Base-by-base conservation (phyloP, 2,113 vertebrate species). In the Ophthalmolycus amberensis region DNA sequence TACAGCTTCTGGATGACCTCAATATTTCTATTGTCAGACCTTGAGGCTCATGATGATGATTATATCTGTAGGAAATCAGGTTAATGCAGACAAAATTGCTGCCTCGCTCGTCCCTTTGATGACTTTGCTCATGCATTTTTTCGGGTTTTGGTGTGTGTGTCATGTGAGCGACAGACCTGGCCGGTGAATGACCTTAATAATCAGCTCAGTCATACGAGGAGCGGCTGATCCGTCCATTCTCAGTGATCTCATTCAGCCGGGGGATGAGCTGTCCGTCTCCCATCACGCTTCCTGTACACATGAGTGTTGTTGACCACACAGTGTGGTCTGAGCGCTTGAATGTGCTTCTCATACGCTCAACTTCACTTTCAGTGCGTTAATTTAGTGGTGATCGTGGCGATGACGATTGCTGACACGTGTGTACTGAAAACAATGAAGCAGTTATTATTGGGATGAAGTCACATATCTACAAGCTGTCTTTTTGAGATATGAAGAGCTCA, bases 201-300 rank as follows among this genome's bases (percentile, higher is more conserved):
- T 87, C 77, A 69, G 58, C 29, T 60, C 34, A 34, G 56, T 79
- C 85, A 79, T 71, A 56, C 75, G 83, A 88, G 52, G 22, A 79
- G 60, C 56, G 75, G 76, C 64, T 85, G 74, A 78, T 77, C 6
- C 48, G 34, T 72, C 65, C 56, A 48, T 62, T 71, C 27, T 90
- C 70, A 90, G 62, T 89, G 59, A 87, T 67, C 63, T 80, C 67
- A 86, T 86, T 89, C 46, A 89, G 44, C 16, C 9, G 16, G n/a
- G 40, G 34, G 48, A 69, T 73, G 78, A 90, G 58, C 18, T 59
- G 65, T 65, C 84, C 0, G 15, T 44, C 34, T 34, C 69, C 14
- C 40, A 12, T 76, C 74, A 71, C 22, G 18, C 58, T 68, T 72
- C 12, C 56, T 66, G 9, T 91, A n/a, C 89, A 91, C 82, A 85